Conservation (phyloP, 2,888 invertebrate species). For the Patella ulyssiponensis region DNA sequence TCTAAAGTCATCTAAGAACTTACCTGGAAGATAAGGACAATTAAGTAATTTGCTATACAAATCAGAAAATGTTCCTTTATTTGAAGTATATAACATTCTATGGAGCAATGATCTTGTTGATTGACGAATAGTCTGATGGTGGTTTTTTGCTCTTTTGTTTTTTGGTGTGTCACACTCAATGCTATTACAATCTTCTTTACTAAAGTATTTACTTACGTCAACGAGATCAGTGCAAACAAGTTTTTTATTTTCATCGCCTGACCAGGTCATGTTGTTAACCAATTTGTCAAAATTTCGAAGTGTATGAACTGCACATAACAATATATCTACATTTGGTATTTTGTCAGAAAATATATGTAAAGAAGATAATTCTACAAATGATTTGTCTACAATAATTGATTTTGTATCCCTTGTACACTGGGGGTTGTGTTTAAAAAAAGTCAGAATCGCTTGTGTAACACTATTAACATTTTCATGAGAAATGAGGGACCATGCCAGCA, state of each 20-base stretch:
- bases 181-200: not conserved
- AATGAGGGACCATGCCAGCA: not conserved
- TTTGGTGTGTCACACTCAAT: not conserved
- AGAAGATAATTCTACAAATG: not conserved
- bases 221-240: not conserved
- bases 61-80: not conserved
- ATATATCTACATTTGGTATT: not conserved
- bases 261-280: not conserved
- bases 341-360: not conserved
- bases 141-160: no score
- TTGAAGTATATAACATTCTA: not conserved
- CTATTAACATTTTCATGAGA: not conserved
- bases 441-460: not conserved
- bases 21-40: not conserved
- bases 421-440: not conserved
- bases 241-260: no score
- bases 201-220: not conserved
- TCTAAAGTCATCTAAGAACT: not conserved
- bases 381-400: conserved; percentile 4
- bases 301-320: conserved; percentile 1
- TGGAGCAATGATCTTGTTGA: no score
- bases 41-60: not conserved
- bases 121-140: no score
- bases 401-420: not conserved
- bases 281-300: conserved; percentile 2